Evolutionary conservation across 2,888 invertebrate species (phyloP).

Genomic region (Torymus auratus): DNA sequence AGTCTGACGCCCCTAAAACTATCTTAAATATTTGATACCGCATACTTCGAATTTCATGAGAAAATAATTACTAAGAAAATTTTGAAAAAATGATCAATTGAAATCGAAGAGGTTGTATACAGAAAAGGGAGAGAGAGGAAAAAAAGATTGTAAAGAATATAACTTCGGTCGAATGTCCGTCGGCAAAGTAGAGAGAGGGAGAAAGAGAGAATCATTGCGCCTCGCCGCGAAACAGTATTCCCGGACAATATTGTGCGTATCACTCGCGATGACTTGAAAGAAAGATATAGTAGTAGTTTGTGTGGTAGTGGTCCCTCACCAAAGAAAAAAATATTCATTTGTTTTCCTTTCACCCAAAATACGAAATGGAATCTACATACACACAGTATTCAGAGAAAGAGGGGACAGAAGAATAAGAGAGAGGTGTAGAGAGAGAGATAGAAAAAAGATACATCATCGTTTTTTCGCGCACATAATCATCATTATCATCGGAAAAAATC

Average conservation of each 20-base stretch:
- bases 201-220: neutral
- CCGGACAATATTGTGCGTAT: neutral
- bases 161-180: neutral
- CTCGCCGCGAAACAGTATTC: slow-evolving; percentile 7
- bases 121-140: neutral
- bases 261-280: slow-evolving; percentile 1
- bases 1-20: too few species aligned
- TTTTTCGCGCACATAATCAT: slow-evolving; percentile 1
- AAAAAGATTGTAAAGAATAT: slow-evolving; percentile 6
- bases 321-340: slow-evolving; percentile 4
- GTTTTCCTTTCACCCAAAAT: neutral
- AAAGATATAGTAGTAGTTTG: slow-evolving; percentile 18
- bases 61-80: neutral
- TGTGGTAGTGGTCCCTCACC: slow-evolving; percentile 35
- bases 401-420: too few species aligned
- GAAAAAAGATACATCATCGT: slow-evolving; percentile 15
- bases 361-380: slow-evolving; percentile 37
- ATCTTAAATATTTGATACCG: too few species aligned
- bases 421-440: neutral
- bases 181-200: neutral
- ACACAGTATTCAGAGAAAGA: neutral
- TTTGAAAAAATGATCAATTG: slow-evolving; percentile 29
- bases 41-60: neutral
- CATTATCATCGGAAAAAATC: slow-evolving; percentile 2
- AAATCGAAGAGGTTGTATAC: neutral